phyloP scores from a whole-genome alignment of 2,113 vertebrate genomes.

The Myotis lucifugus region DNA sequence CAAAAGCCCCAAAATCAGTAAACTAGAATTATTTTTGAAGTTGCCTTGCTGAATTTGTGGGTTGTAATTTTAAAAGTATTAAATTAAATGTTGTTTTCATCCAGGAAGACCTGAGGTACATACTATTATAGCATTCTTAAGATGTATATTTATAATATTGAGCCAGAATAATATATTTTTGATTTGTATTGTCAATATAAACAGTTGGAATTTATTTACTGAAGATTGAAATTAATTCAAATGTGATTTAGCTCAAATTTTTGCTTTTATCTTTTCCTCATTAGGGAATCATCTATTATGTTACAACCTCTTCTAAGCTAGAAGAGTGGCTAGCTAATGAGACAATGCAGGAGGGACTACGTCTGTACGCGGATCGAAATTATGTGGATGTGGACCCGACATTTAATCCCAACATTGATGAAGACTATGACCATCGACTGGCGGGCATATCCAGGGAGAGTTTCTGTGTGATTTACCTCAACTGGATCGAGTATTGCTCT shows the following conservation, averaged over 20 bases:
- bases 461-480: slow-evolving; percentile 95
- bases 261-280: neutral
- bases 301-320: slow-evolving; percentile 93
- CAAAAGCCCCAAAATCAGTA: slow-evolving; percentile 19
- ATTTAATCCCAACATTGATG: slow-evolving; percentile 99
- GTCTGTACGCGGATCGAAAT: slow-evolving; percentile 92
- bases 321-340: slow-evolving; percentile 98
- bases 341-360: slow-evolving; percentile 95
- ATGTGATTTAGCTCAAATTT: slow-evolving; percentile 43
- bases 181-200: neutral
- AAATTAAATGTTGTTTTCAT: neutral
- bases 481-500: slow-evolving; percentile 98
- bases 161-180: slow-evolving; percentile 43
- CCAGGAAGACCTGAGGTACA: neutral
- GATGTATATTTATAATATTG: neutral
- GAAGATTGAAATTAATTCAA: neutral
- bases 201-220: neutral
- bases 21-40: neutral
- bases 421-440: slow-evolving; percentile 97
- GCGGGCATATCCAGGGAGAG: slow-evolving; percentile 98
- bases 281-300: slow-evolving; percentile 98
- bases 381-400: slow-evolving; percentile 99
- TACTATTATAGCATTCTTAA: slow-evolving; percentile 28
- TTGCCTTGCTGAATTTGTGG: slow-evolving; percentile 31
- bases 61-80: slow-evolving; percentile 34